Conservation (phyloP, 2,113 vertebrate genomes). For the Neodon shergylaensis region DNA sequence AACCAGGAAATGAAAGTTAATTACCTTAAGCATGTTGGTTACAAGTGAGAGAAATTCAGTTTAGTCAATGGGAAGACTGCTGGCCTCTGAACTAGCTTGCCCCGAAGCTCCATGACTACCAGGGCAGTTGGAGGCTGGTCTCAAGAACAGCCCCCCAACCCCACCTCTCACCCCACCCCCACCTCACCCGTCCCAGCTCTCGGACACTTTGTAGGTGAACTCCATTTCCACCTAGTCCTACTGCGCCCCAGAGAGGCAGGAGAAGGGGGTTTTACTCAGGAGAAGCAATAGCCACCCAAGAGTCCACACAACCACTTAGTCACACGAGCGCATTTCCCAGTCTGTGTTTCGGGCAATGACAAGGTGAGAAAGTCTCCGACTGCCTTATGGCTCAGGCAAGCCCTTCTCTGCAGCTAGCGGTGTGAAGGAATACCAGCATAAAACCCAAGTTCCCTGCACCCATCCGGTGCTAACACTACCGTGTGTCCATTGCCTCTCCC, state of each 20-base stretch:
- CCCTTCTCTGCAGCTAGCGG: background rate
- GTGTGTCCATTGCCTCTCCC: background rate
- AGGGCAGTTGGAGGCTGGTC: background rate
- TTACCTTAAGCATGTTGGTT: background rate
- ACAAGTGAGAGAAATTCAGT: slow-evolving; percentile 19
- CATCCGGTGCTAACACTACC: background rate
- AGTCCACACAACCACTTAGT: background rate
- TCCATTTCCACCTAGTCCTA: background rate
- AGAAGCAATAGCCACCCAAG: background rate
- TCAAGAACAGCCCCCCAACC: background rate
- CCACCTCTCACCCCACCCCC: background rate
- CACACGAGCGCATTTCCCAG: background rate
- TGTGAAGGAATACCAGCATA: background rate
- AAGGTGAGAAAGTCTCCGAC: background rate
- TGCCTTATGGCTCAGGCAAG: background rate
- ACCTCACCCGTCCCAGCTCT: background rate
- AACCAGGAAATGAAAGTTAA: background rate
- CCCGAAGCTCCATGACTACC: background rate
- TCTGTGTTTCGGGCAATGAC: background rate
- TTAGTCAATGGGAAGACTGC: background rate
- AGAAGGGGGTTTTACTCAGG: background rate
- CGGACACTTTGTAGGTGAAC: background rate
- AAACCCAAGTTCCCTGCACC: background rate
- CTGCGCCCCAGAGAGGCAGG: background rate
- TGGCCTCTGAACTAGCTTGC: background rate